Percentiles rank a stretch among this genome's conserved stretches.
Evolutionary conservation across 2,888 invertebrate genomes (phyloP).

Genomic region (Lepas anatifera): DNA sequence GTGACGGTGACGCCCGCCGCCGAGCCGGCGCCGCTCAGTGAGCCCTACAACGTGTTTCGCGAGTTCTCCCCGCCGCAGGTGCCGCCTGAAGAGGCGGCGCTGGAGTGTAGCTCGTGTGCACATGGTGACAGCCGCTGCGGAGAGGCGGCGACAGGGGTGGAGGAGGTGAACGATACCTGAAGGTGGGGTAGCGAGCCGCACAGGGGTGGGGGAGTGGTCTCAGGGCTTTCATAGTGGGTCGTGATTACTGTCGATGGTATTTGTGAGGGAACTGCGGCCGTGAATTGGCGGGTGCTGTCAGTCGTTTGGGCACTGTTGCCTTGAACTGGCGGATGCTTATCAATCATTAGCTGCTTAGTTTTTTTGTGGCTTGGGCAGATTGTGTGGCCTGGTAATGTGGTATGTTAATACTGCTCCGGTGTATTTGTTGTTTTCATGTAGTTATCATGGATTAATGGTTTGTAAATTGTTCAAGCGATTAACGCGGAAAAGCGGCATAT

Average conservation of each 20-base stretch:
- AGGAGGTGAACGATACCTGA: neutral
- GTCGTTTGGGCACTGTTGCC: neutral
- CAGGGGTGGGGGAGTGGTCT: neutral
- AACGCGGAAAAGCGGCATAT: no score
- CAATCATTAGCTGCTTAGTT: no score
- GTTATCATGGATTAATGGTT: no score
- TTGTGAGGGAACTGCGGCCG: no score
- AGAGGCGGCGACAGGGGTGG: neutral
- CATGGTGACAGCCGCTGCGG: neutral
- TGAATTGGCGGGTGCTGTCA: neutral
- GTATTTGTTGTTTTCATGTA: no score
- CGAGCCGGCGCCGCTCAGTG: slow-evolving; percentile 42
- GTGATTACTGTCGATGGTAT: neutral
- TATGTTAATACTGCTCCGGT: no score
- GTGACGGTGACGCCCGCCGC: slow-evolving; percentile 65
- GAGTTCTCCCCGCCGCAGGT: slow-evolving; percentile 4
- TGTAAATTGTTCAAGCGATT: no score
- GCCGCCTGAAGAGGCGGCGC: neutral
- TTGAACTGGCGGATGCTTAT: no score
- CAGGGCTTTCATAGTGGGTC: neutral
- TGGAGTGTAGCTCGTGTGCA: neutral
- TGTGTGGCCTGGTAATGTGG: no score
- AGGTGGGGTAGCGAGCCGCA: neutral
- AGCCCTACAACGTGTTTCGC: slow-evolving; percentile 11
- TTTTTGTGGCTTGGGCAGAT: no score